These are phyloP conservation scores for Clupea harengus DNA, from an alignment of 2,113 vertebrate species.

Conservation along the genomic window DNA sequence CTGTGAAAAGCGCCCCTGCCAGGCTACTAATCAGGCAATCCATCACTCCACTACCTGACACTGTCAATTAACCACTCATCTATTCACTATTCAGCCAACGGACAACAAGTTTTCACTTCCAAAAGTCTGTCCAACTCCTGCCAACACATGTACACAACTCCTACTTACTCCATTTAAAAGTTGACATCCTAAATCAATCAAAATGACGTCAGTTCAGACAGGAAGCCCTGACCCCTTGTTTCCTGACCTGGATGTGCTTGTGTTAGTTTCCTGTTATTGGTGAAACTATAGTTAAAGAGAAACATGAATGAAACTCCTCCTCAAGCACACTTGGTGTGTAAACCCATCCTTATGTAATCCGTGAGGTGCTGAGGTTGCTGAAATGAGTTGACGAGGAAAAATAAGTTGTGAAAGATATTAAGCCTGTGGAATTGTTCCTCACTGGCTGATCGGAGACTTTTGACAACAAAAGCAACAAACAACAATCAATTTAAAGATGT, in stretches of 20 bases:
- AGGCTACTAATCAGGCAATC: slow-evolving; percentile 82
- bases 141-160: neutral
- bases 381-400: neutral
- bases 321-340: neutral
- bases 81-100: neutral
- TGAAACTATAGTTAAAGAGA: neutral
- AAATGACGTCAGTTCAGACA: neutral
- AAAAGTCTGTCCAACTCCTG: neutral
- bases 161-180: neutral
- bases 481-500: slow-evolving; percentile 38
- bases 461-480: slow-evolving; percentile 7
- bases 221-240: neutral
- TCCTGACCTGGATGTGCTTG: neutral
- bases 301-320: neutral
- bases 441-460: neutral
- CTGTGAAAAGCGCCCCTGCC: slow-evolving; percentile 72
- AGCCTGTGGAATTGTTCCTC: neutral
- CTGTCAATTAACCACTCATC: slow-evolving; percentile 75
- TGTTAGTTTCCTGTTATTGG: neutral
- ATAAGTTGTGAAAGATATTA: neutral
- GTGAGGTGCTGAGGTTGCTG: neutral
- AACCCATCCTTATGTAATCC: neutral
- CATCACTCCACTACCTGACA: slow-evolving; percentile 79
- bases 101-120: neutral
- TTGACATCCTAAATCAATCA: neutral